Base-by-base conservation (phyloP, 2,888 invertebrate species). In the Cataglyphis livida region DNA sequence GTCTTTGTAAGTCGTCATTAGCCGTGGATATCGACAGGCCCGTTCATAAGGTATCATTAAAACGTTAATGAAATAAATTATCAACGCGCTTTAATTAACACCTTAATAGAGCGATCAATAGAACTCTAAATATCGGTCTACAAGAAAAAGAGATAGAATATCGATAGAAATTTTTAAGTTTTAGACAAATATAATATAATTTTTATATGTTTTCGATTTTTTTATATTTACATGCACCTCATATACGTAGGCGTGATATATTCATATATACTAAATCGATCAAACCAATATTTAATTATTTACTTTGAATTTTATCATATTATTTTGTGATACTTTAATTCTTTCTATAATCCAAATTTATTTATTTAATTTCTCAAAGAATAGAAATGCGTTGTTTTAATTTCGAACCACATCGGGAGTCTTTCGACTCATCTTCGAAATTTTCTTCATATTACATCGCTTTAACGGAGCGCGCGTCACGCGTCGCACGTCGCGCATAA, bases 401-500 rank as follows among this genome's bases (percentile, higher is more conserved):
- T 35, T 44, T 44, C 41, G 12, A 44, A 44, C 4, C 41, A 4
- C 12, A 12, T 3, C 12, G 12, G 3, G 12, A 38, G 18, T 57
- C 35, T 10, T 9, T n/a, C n/a, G n/a, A n/a, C n/a, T n/a, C n/a
- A n/a, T n/a, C 64, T 35, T 25, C 5, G 6, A 15, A 41, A 65
- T 21, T 51, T 76, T 76, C 66, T 76, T 65, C 51, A 76, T 51
- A 51, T 66, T 76, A 76, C 38, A 18, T 76, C 35, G 54, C 28
- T 76, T 76, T 76, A 51, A 65, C 48, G 25, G 44, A 15, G 3
- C 10, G 4, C 18, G 18, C 35, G 75, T 51, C 28, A 51, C 66
- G 28, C 38, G 38, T n/a, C 54, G 28, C 38, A 54, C 25, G 65
- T 51, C 66, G n/a, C 21, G 65, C 65, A 66, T 66, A 68, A 81